Evolutionary conservation across 2,888 invertebrate species (phyloP).

Genomic region (Hetaerina titia): DNA sequence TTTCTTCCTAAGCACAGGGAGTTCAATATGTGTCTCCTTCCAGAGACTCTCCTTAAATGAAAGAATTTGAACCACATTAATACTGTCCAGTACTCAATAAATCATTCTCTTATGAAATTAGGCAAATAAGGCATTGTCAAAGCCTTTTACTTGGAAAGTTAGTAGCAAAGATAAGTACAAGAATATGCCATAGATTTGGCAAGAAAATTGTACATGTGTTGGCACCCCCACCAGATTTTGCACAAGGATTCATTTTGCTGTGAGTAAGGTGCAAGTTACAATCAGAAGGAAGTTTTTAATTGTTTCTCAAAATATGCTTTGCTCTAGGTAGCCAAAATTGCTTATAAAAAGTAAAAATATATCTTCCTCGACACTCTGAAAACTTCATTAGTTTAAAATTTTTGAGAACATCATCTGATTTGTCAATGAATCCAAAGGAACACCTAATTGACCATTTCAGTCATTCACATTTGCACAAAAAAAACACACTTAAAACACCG

Average conservation of each 20-base stretch:
- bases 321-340: slow-evolving; percentile 65
- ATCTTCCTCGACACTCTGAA: slow-evolving; percentile 56
- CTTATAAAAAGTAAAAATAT: slow-evolving; percentile 67
- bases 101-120: slow-evolving; percentile 52
- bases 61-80: slow-evolving; percentile 57
- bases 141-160: slow-evolving; percentile 61
- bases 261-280: slow-evolving; percentile 57
- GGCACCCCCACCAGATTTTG: slow-evolving; percentile 61
- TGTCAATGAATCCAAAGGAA: slow-evolving; percentile 65
- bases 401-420: slow-evolving; percentile 52
- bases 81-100: slow-evolving; percentile 46
- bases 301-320: slow-evolving; percentile 63
- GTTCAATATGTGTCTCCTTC: slow-evolving; percentile 48
- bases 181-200: slow-evolving; percentile 64
- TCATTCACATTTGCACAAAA: slow-evolving; percentile 59
- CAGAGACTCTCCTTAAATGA: neutral
- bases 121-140: slow-evolving; percentile 52
- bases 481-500: slow-evolving; percentile 42
- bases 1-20: slow-evolving; percentile 54
- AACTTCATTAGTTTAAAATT: slow-evolving; percentile 37
- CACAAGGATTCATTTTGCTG: slow-evolving; percentile 50
- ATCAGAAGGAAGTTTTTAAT: slow-evolving; percentile 66
- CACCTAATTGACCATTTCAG: slow-evolving; percentile 64
- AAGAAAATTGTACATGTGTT: slow-evolving; percentile 61
- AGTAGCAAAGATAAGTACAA: slow-evolving; percentile 67